A percentile compares a stretch with the other conserved stretches of the same genome.
These are phyloP conservation scores for Ciona savignyi DNA, from an alignment of 23 tunicate genomes.

Conservation along the genomic window DNA sequence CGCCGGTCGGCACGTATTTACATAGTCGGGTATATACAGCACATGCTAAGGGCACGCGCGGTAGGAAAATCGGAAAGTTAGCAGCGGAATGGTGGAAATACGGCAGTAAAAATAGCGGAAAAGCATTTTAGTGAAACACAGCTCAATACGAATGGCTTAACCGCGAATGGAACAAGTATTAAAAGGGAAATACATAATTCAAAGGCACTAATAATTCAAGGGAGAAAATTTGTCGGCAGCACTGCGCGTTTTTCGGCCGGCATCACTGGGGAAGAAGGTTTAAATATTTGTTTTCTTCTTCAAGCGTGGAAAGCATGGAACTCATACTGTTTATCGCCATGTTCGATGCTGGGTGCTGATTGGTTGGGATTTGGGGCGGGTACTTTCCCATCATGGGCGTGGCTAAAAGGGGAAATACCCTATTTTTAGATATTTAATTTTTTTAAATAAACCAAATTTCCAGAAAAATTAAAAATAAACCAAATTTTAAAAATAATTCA, in stretches of 20 bases:
- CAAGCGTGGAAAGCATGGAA: constrained; percentile 76
- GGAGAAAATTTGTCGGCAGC: too few relatives aligned
- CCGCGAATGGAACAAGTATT: neutral
- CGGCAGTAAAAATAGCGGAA: neutral
- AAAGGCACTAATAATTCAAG: too few relatives aligned
- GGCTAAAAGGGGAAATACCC: constrained; percentile 11
- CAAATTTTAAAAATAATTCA: too few relatives aligned
- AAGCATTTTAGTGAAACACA: neutral
- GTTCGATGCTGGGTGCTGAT: constrained; percentile 73
- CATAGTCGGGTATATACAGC: neutral
- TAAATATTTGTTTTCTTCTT: constrained; percentile 73
- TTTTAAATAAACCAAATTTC: too few relatives aligned
- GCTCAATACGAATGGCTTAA: neutral
- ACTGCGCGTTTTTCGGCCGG: neutral
- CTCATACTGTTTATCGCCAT: constrained; percentile 94
- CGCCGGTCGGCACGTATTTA: neutral
- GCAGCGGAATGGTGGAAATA: neutral
- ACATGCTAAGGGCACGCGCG: neutral
- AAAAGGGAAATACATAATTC: neutral
- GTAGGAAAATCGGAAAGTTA: too few relatives aligned
- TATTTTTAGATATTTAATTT: too few relatives aligned
- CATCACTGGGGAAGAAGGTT: constrained; percentile 52
- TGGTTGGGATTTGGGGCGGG: constrained; percentile 5
- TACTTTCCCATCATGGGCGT: constrained; percentile 76
- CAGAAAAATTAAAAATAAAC: too few relatives aligned